phyloP scores from a whole-genome alignment of 2,888 invertebrate species.

The Cepaea hortensis region DNA sequence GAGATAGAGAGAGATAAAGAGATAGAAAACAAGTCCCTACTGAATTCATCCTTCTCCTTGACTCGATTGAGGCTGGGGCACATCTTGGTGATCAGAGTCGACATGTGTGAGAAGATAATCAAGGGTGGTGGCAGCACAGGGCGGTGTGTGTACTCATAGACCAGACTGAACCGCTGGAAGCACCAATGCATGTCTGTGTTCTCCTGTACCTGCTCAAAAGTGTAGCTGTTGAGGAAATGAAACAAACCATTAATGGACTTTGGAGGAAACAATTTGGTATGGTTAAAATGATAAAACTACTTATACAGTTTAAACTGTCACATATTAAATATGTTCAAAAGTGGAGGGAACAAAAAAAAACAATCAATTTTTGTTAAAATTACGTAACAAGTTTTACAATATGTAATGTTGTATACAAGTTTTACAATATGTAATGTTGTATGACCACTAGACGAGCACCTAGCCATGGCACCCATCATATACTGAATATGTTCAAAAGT shows the following conservation, averaged over 20 bases:
- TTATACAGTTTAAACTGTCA: too few relatives aligned
- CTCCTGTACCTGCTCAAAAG: conserved; percentile 72
- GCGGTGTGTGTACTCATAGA: conserved; percentile 72
- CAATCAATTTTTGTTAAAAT: too few relatives aligned
- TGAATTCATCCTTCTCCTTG: conserved; percentile 23
- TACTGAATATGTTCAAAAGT: conserved; percentile 63
- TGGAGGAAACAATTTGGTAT: not conserved
- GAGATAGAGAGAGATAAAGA: not conserved
- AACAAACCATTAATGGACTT: conserved; percentile 57
- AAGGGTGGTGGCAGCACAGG: conserved; percentile 75
- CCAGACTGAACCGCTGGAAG: conserved; percentile 73
- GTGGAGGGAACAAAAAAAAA: conserved; percentile 58
- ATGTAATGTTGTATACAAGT: too few relatives aligned
- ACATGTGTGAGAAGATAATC: conserved; percentile 67
- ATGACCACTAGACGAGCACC: too few relatives aligned
- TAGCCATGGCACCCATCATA: too few relatives aligned
- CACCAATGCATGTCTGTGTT: conserved; percentile 74
- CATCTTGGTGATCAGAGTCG: not conserved
- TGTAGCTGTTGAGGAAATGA: conserved; percentile 65
- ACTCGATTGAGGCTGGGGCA: not conserved
- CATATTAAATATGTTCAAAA: conserved; percentile 67
- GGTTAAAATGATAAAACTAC: too few relatives aligned
- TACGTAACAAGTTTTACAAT: too few relatives aligned
- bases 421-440: too few relatives aligned
- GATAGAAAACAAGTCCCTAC: not conserved